Evolutionary conservation across 2,113 vertebrate genomes (phyloP).

Genomic region (Pluvianellus socialis): DNA sequence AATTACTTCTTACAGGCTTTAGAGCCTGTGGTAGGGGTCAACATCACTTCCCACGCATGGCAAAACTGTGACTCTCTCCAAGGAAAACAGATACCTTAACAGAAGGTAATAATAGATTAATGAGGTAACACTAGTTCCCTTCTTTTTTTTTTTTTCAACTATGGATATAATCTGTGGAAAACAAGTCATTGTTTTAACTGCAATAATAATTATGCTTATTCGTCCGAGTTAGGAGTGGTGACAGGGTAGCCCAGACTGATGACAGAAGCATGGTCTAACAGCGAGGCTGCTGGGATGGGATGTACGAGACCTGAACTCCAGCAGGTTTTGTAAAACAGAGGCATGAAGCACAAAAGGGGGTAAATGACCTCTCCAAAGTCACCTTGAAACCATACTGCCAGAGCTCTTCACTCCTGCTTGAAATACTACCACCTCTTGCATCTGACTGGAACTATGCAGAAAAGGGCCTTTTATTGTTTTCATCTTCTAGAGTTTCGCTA

Average conservation of each 20-base stretch:
- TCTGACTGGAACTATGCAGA: neutral
- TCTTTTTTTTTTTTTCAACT: neutral
- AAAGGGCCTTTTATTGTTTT: neutral
- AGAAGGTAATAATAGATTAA: neutral
- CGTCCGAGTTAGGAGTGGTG: neutral
- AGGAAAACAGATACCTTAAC: neutral
- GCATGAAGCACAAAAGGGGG: neutral
- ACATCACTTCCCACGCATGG: fast-evolving
- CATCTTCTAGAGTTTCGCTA: neutral
- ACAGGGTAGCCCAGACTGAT: neutral
- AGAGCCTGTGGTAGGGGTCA: neutral
- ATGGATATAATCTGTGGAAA: neutral
- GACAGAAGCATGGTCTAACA: neutral
- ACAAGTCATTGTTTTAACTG: neutral
- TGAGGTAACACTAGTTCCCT: neutral
- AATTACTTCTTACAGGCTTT: neutral
- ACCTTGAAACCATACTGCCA: neutral
- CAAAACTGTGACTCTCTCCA: neutral
- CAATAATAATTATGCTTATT: neutral
- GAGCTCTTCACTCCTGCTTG: neutral
- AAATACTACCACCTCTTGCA: neutral
- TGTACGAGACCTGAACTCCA: neutral
- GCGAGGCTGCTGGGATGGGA: neutral
- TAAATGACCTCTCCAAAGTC: neutral
- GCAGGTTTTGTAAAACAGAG: neutral